Evolutionary conservation across 2,113 vertebrate genomes (phyloP), one percentile per base, ranked within the genome.

Genomic region (Psophia crepitans): DNA sequence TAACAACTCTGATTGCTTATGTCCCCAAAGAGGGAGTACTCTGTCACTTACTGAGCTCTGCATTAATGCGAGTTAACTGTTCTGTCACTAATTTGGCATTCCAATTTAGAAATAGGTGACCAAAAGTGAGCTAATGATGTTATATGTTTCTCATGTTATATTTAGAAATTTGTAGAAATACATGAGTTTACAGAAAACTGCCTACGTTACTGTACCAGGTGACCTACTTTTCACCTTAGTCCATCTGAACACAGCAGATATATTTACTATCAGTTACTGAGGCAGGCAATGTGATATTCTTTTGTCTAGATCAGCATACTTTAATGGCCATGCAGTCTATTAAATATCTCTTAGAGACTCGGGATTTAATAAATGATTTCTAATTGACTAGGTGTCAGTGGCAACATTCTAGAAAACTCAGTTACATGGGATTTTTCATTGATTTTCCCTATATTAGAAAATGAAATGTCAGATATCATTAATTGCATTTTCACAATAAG

Each of bases 401-500:
- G 81, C 41, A 97, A 97, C 87, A 94, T 97, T 96, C 88, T 79
- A 94, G 86, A 97, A 98, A 98, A 97, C 64, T 93, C 96, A 95
- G 94, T 96, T 97, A 97, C 70, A 78, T 75, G 66, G 90, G 89
- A 96, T 96, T 96, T 98, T 98, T 89, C 78, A 97, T 95, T 97
- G 96, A 98, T 98, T 98, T 94, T 90, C 86, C 64, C 81, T 97
- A 64, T 91, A 93, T 97, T 95, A 97, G 95, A 98, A 97, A 98
- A 97, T 94, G 91, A 97, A 97, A 97, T 96, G 97, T 97, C 98
- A 98, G 95, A 94, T 73, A 89, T 46, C 84, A 97, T 97, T 98
- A 98, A 97, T 89, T 97, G 90, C 41, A 68, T 95, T 98, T 97
- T 96, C 92, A 92, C 84, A 96, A 83, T 95, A 94, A 93, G 39